Base-by-base conservation (phyloP, 2,797 vertebrate genomes). In the Adrianichthys oophorus region DNA sequence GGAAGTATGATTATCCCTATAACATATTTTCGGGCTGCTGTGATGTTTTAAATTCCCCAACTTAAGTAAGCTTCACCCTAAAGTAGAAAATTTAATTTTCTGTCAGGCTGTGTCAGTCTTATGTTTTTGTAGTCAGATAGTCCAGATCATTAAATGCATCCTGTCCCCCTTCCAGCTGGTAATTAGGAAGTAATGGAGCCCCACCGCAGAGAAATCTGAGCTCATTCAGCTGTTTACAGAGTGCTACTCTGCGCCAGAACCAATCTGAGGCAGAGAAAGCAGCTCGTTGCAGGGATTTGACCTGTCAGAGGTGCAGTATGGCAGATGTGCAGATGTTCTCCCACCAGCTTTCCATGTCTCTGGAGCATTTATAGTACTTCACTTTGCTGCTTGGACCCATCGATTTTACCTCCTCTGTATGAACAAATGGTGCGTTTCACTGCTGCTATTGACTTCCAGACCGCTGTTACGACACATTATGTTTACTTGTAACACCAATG, bases 171-270 rank as follows among this genome's bases (percentile, higher is more conserved):
- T 79, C 84, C 77, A 79, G 49, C 65, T 69, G 76, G 83, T 85
- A 81, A 83, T 87, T 83, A 79, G 77, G 59, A 43, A 16, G 72
- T 86, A 84, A 87, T 87, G 76, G 80, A 84, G 67, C 68, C 59
- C 59, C 58, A 66, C 66, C 75, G 65, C 56, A 55, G 48, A 59
- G 85, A 81, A 85, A 86, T 65, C 13, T 41, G 80, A 88, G 74
- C 67, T 67, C 59, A 42, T 67, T 66, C 65, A 70, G 32, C 26
- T 13, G 68, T 13, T 70, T 70, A 60, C 63, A 56, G 56, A 65
- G 63, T 18, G 45, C 60, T 57, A 6, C 32, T 48, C 71, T 1
- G 7, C 55, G 64, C 62, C 75, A 80, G 70, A 64, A 58, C 75
- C 81, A 80, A 72, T 79, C 54, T 26, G 65, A 78, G 52, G 52